phyloP scores from a whole-genome alignment of 2,113 vertebrate genomes.

The Columbina picui region DNA sequence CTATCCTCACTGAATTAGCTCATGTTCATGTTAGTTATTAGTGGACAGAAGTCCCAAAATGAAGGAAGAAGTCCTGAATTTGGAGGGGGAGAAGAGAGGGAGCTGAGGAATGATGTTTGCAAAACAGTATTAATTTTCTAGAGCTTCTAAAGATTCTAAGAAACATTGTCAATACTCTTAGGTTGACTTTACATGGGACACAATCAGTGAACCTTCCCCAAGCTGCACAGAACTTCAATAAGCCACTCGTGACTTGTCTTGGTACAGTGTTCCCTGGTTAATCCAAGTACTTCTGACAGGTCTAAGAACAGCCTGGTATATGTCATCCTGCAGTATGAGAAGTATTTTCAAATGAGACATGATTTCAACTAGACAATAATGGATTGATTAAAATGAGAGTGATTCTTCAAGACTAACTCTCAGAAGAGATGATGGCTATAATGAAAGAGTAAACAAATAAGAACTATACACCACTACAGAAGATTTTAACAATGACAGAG shows the following conservation, averaged over 20 bases:
- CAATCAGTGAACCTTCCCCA: background rate
- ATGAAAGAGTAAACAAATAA: background rate
- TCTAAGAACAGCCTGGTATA: background rate
- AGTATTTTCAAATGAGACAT: background rate
- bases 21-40: background rate
- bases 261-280: background rate
- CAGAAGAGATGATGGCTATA: background rate
- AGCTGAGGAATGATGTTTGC: background rate
- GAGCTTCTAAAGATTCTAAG: background rate
- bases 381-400: background rate
- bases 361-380: background rate
- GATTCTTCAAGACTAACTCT: background rate
- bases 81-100: background rate
- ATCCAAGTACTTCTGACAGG: background rate
- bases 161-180: background rate
- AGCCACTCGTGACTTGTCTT: background rate
- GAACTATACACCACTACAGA: accelerated
- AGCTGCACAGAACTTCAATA: background rate
- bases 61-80: background rate
- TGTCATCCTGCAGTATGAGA: background rate
- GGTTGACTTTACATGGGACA: background rate
- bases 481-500: background rate
- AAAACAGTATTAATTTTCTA: background rate
- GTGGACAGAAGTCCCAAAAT: background rate
- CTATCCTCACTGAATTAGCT: background rate